Evolutionary conservation across 2,888 invertebrate genomes (phyloP), one percentile per base, ranked within the genome.

Genomic region (Chrysolina haemoptera): DNA sequence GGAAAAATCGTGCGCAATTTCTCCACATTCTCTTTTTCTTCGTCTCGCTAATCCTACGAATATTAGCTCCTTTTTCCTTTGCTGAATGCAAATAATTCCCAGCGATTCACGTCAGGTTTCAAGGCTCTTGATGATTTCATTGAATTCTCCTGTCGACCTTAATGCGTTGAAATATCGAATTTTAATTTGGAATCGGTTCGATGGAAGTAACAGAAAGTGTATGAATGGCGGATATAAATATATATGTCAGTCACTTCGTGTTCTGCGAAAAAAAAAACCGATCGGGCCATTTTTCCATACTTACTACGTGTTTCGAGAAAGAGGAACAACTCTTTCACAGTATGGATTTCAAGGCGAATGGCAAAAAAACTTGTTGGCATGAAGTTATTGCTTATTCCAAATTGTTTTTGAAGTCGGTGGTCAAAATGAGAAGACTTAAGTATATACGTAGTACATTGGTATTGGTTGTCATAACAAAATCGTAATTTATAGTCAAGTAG

Each of bases 61-160:
- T 62, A 68, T 46, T n/a, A 65, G 62, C 70, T 53, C 73, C 72
- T 68, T 16, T 62, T 16, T 62, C 67, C 70, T 64, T 70, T 74
- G 68, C 74, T 67, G 74, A 78, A 78, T 78, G 71, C 76, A 78
- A 76, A 78, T 78, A 73, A 74, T 76, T 71, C 65, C 72, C 75
- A 75, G 63, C 73, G 65, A 81, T 81, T 80, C 79, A 67, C 65
- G 76, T 80, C 81, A 81, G 76, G 80, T 79, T 71, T 72, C 64
- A 73, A 75, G 66, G 76, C 79, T 80, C 79, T 81, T 81, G 81
- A 79, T 78, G 80, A 80, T 78, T 80, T 78, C 77, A 81, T 80
- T 79, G 79, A 79, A 78, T 78, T 81, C 80, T 79, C 77, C 77
- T 81, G 74, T 74, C 77, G 75, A 64, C 74, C 72, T 59, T 78